Percentiles rank a stretch among this genome's conserved stretches.
Evolutionary conservation across 2,797 vertebrate genomes (phyloP).

Genomic region (Anomalospiza imberbis): DNA sequence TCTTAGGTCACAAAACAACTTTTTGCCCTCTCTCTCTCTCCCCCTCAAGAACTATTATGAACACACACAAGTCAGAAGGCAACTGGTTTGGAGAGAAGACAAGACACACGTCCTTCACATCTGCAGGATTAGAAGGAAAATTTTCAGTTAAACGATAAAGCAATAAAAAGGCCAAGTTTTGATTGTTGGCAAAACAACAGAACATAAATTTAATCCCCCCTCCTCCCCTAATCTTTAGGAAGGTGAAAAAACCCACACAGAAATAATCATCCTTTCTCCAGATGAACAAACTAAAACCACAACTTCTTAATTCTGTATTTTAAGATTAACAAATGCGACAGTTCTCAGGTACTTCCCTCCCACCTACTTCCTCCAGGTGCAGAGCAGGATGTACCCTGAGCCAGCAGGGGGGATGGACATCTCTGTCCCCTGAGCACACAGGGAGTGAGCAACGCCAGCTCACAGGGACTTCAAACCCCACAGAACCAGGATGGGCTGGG

Average conservation of each 20-base stretch:
- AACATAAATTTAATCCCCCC: background rate
- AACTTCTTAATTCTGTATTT: background rate
- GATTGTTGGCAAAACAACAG: background rate
- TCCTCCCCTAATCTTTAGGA: background rate
- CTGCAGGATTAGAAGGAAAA: background rate
- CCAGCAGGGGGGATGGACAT: background rate
- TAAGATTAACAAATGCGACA: background rate
- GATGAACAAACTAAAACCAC: background rate
- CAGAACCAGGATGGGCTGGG: background rate
- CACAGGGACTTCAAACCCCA: background rate
- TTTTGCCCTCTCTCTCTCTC: background rate
- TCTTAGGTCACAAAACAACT: background rate
- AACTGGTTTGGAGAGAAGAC: background rate
- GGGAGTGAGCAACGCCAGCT: background rate
- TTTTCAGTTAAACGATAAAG: background rate
- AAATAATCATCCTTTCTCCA: background rate
- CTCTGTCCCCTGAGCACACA: background rate
- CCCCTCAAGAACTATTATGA: background rate
- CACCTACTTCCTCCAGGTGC: conserved; percentile 3
- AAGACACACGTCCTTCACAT: background rate
- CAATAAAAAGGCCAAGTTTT: background rate
- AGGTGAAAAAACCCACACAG: background rate
- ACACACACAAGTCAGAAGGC: background rate
- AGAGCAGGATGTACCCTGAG: background rate
- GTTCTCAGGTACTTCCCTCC: background rate